Evolutionary conservation across 2,888 invertebrate species (phyloP).

Genomic region (Eupeodes latifasciatus): DNA sequence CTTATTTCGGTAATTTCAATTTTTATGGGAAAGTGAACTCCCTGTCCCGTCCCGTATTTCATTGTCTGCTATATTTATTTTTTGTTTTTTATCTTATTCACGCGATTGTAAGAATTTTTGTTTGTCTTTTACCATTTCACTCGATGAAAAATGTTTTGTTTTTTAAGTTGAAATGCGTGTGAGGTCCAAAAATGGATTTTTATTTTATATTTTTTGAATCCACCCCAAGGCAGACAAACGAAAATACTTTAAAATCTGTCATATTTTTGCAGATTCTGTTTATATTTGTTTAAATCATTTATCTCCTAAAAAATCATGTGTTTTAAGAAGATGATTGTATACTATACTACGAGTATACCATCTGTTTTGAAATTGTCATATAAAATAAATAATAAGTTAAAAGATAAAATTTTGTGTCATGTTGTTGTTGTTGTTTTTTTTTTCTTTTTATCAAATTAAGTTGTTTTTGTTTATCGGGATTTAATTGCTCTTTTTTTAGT

Average conservation of each 20-base stretch:
- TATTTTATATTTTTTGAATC: background rate
- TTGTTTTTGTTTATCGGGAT: background rate
- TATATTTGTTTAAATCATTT: background rate
- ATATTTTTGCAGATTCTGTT: background rate
- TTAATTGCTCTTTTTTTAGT: background rate
- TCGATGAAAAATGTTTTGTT: slow-evolving; percentile 10
- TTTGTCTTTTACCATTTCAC: background rate
- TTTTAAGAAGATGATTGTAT: background rate
- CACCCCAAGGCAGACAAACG: background rate
- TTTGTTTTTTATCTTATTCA: background rate
- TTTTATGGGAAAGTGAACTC: slow-evolving; percentile 28
- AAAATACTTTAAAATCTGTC: background rate
- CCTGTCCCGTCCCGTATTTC: no score
- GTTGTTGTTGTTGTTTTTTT: background rate
- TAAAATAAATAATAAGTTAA: background rate
- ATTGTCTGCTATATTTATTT: background rate
- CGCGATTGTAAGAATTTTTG: background rate
- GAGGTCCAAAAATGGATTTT: background rate
- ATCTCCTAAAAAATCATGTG: background rate
- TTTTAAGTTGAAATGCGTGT: slow-evolving; percentile 9
- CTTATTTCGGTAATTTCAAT: slow-evolving; percentile 29
- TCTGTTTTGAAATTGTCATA: background rate
- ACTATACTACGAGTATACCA: background rate
- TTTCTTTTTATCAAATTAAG: background rate
- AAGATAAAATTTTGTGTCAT: background rate